Conservation (phyloP, 2,888 invertebrate genomes). For the Rosalia funebris region DNA sequence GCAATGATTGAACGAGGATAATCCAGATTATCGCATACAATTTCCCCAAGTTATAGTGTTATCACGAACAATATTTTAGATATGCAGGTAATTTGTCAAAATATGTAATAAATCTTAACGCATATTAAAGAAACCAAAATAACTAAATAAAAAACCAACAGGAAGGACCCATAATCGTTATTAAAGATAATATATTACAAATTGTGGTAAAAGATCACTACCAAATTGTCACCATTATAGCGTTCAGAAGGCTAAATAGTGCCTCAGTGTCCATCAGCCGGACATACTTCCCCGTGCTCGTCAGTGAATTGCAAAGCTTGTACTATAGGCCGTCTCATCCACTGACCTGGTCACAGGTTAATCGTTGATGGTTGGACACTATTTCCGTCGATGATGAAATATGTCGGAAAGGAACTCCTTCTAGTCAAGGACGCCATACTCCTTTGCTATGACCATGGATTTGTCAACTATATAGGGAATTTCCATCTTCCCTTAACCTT, state of each 20-base stretch:
- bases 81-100: background rate
- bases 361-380: slow-evolving; percentile 92
- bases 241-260: too few species aligned
- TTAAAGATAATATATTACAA: background rate
- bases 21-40: too few species aligned
- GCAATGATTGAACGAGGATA: too few species aligned
- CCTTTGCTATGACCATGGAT: slow-evolving; percentile 82
- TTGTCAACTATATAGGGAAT: slow-evolving; percentile 96
- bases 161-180: too few species aligned
- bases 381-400: slow-evolving; percentile 91
- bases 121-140: too few species aligned
- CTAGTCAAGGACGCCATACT: slow-evolving; percentile 92
- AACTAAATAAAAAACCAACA: background rate
- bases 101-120: too few species aligned
- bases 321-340: slow-evolving; percentile 92
- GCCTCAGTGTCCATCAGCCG: slow-evolving; percentile 95
- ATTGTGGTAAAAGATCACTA: background rate
- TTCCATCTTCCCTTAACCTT: slow-evolving; percentile 92
- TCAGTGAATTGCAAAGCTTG: slow-evolving; percentile 98
- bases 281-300: slow-evolving; percentile 92
- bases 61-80: background rate
- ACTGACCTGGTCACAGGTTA: slow-evolving; percentile 92
- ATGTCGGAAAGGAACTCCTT: slow-evolving; percentile 93
- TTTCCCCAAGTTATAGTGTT: too few species aligned
- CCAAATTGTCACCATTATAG: too few species aligned